Evolutionary conservation across 1,140 invertebrate species (phyloP).

Genomic region (Globodera ellingtonae): DNA sequence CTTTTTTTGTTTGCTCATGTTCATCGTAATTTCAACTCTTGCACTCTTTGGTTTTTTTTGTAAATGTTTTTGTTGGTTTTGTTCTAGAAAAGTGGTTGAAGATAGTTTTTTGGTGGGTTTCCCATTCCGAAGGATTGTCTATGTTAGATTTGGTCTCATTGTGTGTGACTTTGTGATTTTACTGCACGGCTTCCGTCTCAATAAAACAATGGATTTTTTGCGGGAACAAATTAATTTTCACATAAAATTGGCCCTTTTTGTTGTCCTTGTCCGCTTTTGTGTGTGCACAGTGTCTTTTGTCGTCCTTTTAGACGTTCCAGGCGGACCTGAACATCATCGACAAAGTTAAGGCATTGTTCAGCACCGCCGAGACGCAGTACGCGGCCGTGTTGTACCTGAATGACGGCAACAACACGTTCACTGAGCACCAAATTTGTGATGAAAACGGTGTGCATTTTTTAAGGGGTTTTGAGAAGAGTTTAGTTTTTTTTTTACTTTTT

Average conservation of each 20-base stretch:
- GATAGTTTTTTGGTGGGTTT: too few relatives aligned
- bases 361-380: background rate
- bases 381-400: background rate
- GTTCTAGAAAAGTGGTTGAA: too few relatives aligned
- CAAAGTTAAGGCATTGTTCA: constrained; percentile 21
- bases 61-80: too few relatives aligned
- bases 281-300: background rate
- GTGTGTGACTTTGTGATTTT: too few relatives aligned
- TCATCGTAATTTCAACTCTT: background rate
- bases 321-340: constrained; percentile 18
- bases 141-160: too few relatives aligned
- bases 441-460: background rate
- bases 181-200: too few relatives aligned
- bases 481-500: too few relatives aligned
- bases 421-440: background rate
- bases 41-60: background rate
- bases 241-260: background rate
- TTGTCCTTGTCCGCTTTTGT: background rate
- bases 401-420: constrained; percentile 13
- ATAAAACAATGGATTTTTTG: too few relatives aligned
- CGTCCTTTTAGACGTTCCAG: background rate
- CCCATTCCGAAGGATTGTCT: too few relatives aligned
- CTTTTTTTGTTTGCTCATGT: background rate
- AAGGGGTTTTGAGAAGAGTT: too few relatives aligned
- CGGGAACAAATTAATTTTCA: too few relatives aligned